These are phyloP conservation scores for Psephotus haematonotus DNA, from an alignment of 2,113 vertebrate species.

Conservation along the genomic window DNA sequence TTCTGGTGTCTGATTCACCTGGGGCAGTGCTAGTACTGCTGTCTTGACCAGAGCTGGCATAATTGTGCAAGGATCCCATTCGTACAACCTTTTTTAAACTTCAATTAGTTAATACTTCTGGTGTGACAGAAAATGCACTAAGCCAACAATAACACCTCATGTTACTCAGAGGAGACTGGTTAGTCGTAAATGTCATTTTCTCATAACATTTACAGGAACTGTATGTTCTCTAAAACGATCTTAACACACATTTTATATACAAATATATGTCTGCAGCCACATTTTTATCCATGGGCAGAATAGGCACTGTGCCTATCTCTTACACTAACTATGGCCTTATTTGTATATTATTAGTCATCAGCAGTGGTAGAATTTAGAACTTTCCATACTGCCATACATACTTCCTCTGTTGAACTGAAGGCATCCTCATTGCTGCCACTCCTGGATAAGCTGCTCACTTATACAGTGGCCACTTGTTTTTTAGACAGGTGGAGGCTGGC, in stretches of 20 bases:
- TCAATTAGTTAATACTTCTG: conserved; percentile 73
- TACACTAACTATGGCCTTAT: background rate
- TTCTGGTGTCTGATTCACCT: background rate
- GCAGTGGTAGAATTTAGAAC: background rate
- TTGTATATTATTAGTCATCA: background rate
- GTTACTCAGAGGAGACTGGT: conserved; percentile 57
- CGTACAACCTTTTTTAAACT: background rate
- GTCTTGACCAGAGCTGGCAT: conserved; percentile 11
- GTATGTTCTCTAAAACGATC: conserved; percentile 69
- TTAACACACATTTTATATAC: conserved; percentile 41
- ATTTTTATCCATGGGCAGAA: conserved; percentile 12
- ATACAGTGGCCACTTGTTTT: background rate
- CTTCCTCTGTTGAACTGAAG: background rate
- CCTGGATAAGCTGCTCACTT: background rate
- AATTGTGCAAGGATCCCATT: background rate
- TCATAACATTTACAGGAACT: conserved; percentile 74
- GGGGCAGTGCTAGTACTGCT: background rate
- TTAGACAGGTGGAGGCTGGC: background rate
- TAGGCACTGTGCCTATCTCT: background rate
- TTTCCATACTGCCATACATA: background rate
- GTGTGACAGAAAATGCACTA: conserved; percentile 60
- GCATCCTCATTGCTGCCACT: background rate
- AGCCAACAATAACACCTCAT: conserved; percentile 71
- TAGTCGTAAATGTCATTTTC: conserved; percentile 74
- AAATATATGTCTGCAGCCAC: background rate